Percentiles rank a stretch among this genome's conserved stretches.
Conservation (phyloP, 1,140 invertebrate species). For the Drosophila gunungcola region DNA sequence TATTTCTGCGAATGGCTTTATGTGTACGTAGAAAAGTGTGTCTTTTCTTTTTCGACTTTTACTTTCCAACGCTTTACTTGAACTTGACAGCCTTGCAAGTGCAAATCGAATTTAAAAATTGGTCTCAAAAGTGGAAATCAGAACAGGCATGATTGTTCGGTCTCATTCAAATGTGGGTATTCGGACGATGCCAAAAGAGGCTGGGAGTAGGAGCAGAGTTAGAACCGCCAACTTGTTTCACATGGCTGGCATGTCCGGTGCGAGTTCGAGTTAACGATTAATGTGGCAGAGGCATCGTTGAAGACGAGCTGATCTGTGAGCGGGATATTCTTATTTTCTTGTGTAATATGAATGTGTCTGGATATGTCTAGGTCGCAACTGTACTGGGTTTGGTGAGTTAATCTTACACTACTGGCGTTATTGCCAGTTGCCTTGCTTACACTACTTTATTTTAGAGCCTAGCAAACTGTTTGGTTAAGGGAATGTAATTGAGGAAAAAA, state of each 20-base stretch:
- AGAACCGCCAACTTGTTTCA: conserved; percentile 50
- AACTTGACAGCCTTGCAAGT: neutral
- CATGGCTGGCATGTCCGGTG: conserved; percentile 11
- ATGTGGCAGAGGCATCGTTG: neutral
- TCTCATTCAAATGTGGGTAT: neutral
- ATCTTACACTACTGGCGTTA: conserved; percentile 18
- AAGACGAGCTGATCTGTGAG: conserved; percentile 12
- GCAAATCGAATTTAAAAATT: too few species aligned
- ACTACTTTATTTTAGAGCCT: conserved; percentile 4
- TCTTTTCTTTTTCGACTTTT: neutral
- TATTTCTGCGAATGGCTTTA: conserved; percentile 25
- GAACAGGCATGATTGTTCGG: neutral
- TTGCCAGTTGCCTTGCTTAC: conserved; percentile 16
- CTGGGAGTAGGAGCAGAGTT: conserved; percentile 27
- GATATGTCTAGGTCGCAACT: conserved; percentile 23
- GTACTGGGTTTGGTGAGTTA: conserved; percentile 18
- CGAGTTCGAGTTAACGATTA: conserved; percentile 1
- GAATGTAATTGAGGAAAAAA: neutral
- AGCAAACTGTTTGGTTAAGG: conserved; percentile 5
- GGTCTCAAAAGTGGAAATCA: neutral
- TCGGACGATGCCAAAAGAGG: conserved; percentile 7
- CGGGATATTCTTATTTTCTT: neutral
- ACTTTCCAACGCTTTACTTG: neutral
- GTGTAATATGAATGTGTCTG: conserved; percentile 18
- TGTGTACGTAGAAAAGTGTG: conserved; percentile 42